phyloP scores from a whole-genome alignment of 2,888 invertebrate species.

The Hermodice carunculata region DNA sequence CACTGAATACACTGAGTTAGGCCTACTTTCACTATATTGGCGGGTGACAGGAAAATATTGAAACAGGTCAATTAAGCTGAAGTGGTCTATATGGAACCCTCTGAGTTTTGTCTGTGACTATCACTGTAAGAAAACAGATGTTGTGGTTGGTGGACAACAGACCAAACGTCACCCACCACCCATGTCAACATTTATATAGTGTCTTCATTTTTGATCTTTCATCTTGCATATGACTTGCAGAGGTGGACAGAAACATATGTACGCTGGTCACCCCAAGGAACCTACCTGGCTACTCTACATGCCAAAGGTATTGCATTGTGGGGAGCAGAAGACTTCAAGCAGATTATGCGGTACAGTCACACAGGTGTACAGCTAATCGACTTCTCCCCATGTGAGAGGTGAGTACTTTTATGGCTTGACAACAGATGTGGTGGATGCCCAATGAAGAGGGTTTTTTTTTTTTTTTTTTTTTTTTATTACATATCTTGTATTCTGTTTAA shows the following conservation, averaged over 20 bases:
- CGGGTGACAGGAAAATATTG: too few relatives aligned
- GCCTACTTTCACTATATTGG: too few relatives aligned
- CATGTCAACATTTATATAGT: too few relatives aligned
- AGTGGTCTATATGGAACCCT: too few relatives aligned
- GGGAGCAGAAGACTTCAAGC: conserved; percentile 94
- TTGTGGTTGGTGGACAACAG: too few relatives aligned
- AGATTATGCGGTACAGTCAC: conserved; percentile 90
- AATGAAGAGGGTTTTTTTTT: not conserved
- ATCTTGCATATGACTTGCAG: conserved; percentile 70
- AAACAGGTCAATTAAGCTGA: too few relatives aligned
- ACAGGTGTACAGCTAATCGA: conserved; percentile 93
- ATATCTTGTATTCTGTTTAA: not conserved
- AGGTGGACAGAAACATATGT: conserved; percentile 97
- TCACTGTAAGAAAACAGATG: too few relatives aligned
- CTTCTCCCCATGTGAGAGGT: conserved; percentile 97
- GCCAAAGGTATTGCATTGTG: conserved; percentile 95
- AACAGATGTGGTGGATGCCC: too few relatives aligned
- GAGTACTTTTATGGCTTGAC: conserved; percentile 32
- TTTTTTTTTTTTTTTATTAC: not conserved
- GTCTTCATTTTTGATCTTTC: not conserved
- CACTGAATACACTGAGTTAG: too few relatives aligned
- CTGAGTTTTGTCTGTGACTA: too few relatives aligned
- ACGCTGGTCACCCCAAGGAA: conserved; percentile 97
- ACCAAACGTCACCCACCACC: too few relatives aligned
- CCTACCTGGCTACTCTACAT: conserved; percentile 96